phyloP scores from a whole-genome alignment of 2,797 vertebrate species.

The Salarias fasciatus region DNA sequence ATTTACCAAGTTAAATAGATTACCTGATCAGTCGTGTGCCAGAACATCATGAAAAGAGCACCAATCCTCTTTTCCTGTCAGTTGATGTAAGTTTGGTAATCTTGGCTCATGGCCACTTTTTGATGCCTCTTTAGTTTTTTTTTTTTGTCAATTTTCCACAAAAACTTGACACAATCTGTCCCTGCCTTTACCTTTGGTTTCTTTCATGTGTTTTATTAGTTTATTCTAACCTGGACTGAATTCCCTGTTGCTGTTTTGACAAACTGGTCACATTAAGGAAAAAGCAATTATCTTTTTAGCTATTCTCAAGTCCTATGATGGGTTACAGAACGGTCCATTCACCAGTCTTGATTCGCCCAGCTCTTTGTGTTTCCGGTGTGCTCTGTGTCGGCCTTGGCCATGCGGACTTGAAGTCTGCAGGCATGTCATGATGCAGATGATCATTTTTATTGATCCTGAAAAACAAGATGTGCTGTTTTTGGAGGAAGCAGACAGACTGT shows the following conservation, averaged over 20 bases:
- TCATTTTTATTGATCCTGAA: slow-evolving; percentile 32
- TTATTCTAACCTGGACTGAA: not conserved
- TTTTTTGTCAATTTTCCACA: not conserved
- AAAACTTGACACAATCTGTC: slow-evolving; percentile 1
- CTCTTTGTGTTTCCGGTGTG: slow-evolving; percentile 60
- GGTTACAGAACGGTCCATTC: slow-evolving; percentile 81
- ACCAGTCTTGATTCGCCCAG: slow-evolving; percentile 45
- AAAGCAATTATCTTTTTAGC: slow-evolving; percentile 73
- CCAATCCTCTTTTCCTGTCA: not conserved
- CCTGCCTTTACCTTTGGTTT: not conserved
- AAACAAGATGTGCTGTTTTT: not conserved
- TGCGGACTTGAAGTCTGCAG: slow-evolving; percentile 25
- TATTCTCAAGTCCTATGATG: slow-evolving; percentile 74
- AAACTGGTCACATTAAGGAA: slow-evolving; percentile 54
- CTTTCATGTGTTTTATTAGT: slow-evolving; percentile 5
- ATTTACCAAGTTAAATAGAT: not conserved
- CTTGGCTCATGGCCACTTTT: not conserved
- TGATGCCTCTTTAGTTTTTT: not conserved
- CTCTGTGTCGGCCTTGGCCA: slow-evolving; percentile 20
- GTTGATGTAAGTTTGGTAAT: not conserved
- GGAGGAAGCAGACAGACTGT: not conserved
- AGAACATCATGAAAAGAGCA: not conserved
- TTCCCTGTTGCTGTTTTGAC: slow-evolving; percentile 15
- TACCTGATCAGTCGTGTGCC: not conserved
- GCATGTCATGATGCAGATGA: slow-evolving; percentile 20